These are phyloP conservation scores for Danio jaintianensis DNA, from an alignment of 2,797 vertebrate genomes.

Conservation along the genomic window DNA sequence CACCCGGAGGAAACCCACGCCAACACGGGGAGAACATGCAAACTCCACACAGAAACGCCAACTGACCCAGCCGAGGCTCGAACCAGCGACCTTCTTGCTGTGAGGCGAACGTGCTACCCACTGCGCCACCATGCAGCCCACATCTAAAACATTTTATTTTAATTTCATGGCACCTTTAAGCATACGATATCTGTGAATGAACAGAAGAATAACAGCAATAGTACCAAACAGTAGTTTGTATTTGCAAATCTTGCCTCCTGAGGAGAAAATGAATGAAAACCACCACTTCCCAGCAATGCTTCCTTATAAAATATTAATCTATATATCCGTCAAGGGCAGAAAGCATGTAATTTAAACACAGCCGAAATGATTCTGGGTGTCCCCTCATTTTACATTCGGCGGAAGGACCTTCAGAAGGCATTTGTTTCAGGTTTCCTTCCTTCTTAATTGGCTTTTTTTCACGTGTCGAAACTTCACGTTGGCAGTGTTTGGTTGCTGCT, in stretches of 20 bases:
- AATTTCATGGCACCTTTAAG: too few relatives aligned
- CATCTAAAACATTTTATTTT: too few relatives aligned
- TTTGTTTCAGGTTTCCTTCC: constrained; percentile 80
- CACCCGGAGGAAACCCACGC: too few relatives aligned
- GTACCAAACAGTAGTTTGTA: constrained; percentile 26
- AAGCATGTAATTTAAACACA: constrained; percentile 81
- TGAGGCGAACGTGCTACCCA: too few relatives aligned
- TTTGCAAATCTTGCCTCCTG: constrained; percentile 37
- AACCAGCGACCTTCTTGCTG: too few relatives aligned
- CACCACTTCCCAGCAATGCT: constrained; percentile 75
- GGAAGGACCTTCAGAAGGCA: constrained; percentile 81
- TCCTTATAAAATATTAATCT: constrained; percentile 82
- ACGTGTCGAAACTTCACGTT: constrained; percentile 73
- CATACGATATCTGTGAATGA: constrained; percentile 7
- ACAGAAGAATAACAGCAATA: constrained; percentile 2
- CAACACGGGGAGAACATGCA: too few relatives aligned
- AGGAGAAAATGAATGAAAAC: constrained; percentile 72
- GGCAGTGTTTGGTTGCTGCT: constrained; percentile 74
- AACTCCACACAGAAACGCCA: too few relatives aligned
- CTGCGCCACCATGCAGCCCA: too few relatives aligned
- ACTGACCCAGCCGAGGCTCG: too few relatives aligned
- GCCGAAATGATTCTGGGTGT: constrained; percentile 76
- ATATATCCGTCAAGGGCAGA: constrained; percentile 78
- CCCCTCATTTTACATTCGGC: constrained; percentile 75
- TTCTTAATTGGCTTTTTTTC: constrained; percentile 79